These are phyloP conservation scores for Ornithorhynchus anatinus DNA, from an alignment of 2,113 vertebrate species.

Conservation along the genomic window DNA sequence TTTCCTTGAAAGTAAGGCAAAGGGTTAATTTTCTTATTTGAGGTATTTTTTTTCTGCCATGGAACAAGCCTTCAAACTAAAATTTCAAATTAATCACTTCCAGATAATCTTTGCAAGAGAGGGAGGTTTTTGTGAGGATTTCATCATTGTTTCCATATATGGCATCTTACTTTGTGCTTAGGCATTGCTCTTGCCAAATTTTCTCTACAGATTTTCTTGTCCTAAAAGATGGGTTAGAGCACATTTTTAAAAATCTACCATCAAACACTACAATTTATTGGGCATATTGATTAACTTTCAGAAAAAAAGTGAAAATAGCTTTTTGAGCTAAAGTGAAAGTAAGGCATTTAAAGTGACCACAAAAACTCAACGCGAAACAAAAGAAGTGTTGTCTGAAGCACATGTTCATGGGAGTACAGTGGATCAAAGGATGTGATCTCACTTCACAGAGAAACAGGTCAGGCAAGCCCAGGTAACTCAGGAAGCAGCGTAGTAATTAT, in stretches of 20 bases:
- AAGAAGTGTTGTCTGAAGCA: slow-evolving; percentile 65
- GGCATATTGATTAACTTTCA: background rate
- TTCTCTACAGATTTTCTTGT: background rate
- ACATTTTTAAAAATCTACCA: background rate
- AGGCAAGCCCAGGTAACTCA: slow-evolving; percentile 82
- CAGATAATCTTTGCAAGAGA: background rate
- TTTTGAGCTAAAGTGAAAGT: slow-evolving; percentile 14
- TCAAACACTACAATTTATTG: background rate
- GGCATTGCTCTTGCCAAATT: background rate
- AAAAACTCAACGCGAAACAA: slow-evolving; percentile 58
- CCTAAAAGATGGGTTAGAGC: background rate
- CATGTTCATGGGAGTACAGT: slow-evolving; percentile 48
- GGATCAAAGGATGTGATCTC: slow-evolving; percentile 83
- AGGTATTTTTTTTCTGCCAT: background rate
- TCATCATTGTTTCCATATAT: fast-evolving
- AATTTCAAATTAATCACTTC: background rate
- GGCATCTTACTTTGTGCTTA: fast-evolving
- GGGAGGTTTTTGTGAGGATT: background rate
- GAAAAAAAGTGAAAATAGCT: background rate
- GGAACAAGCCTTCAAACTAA: background rate
- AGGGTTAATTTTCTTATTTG: too few relatives aligned
- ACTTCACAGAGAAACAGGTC: slow-evolving; percentile 88
- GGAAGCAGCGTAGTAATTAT: slow-evolving; percentile 78
- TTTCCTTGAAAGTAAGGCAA: too few relatives aligned
- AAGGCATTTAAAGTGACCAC: slow-evolving; percentile 32